Base-by-base conservation (phyloP, 2,888 invertebrate genomes). In the Andrena fulva region DNA sequence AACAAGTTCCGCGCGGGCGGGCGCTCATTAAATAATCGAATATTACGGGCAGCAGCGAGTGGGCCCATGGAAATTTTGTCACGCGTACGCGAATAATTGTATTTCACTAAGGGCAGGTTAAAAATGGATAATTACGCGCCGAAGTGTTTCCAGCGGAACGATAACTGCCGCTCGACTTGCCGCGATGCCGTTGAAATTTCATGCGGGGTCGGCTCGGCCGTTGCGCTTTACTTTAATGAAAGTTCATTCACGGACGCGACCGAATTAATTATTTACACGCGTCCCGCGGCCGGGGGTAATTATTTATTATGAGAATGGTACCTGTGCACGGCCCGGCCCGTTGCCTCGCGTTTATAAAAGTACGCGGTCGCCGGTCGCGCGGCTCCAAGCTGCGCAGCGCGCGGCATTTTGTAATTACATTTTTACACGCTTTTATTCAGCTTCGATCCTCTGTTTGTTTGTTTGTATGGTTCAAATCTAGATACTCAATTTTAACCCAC, bases 51-150 rank as follows among this genome's bases (percentile, higher is more conserved):
- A 52, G 52, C 29, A 48, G 42, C 31, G 74, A 33, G 60, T 29
- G 33, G 59, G 10, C 29, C 50, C 73, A 75, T 78, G 50, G 35
- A 42, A 77, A 80, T 80, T 71, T 35, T 20, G 71, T 33, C 80
- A 20, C 20, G 31, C 50, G 33, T 29, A 35, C 77, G n/a, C n/a
- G 42, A 42, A 42, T 56, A 59, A 77, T 70, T 50, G 77, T 48
- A 64, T 70, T 60, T 80, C 60, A 27, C 52, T 42, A 42, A 42
- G 42, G 5, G 33, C 31, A 33, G 52, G 42, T 71, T 56, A 59
- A 80, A 80, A 77, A 80, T 66, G 78, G 42, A 71, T 80, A 80
- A 80, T 80, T 80, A 80, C 71, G 77, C 42, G 66, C 64, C 66
- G 42, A 80, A 77, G 78, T 71, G 78, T 77, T 80, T 66, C 60